These are phyloP conservation scores for Steinernema khuongi DNA, from an alignment of 1,140 invertebrate genomes.

Conservation along the genomic window DNA sequence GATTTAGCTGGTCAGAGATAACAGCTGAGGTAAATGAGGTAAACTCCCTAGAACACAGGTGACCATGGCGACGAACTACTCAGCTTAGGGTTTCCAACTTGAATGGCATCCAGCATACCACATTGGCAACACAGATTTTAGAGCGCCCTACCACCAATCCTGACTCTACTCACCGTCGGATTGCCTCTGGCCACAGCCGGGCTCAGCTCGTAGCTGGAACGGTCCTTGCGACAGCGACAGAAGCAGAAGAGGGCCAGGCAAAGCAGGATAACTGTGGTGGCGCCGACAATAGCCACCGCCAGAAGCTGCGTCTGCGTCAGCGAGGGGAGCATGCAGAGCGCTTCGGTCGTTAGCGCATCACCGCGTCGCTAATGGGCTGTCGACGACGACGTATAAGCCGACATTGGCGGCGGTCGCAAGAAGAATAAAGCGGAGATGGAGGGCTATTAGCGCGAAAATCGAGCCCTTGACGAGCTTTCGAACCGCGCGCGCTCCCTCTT, in stretches of 20 bases:
- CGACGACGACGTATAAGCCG: neutral
- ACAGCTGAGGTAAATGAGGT: no score
- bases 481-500: no score
- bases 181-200: neutral
- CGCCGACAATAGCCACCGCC: neutral
- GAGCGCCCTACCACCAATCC: no score
- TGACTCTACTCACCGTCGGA: neutral
- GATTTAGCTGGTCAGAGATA: no score
- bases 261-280: neutral
- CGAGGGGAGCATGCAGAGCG: neutral
- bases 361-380: neutral
- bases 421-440: neutral
- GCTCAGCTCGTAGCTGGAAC: neutral
- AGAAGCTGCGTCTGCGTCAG: neutral
- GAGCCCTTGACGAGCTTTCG: neutral
- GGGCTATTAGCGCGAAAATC: conserved; percentile 6
- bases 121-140: no score
- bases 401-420: neutral
- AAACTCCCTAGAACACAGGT: no score
- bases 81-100: no score
- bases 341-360: conserved; percentile 1
- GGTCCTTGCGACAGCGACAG: neutral
- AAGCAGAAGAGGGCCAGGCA: neutral
- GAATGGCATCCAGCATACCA: no score
- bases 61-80: no score